These are phyloP conservation scores for Gryon sp. DNA, from an alignment of 1,140 invertebrate genomes.

Conservation along the genomic window DNA sequence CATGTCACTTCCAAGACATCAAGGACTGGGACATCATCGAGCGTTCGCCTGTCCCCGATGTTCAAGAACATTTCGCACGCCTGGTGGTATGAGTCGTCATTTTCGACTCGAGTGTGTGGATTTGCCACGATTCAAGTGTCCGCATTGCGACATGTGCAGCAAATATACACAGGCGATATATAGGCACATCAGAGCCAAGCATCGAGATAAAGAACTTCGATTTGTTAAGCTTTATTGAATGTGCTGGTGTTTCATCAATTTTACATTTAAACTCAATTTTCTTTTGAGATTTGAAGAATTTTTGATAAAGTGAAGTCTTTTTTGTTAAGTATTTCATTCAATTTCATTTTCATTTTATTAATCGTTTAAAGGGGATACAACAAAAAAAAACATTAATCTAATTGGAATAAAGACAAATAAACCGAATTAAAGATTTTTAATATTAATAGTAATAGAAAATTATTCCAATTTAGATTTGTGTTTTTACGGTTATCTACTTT, in stretches of 20 bases:
- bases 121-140: constrained; percentile 81
- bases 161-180: constrained; percentile 78
- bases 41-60: constrained; percentile 81
- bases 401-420: too few relatives aligned
- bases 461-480: too few relatives aligned
- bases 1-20: constrained; percentile 14
- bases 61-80: constrained; percentile 80
- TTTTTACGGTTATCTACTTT: too few relatives aligned
- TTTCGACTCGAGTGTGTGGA: constrained; percentile 82
- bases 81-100: constrained; percentile 82
- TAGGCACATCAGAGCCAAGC: constrained; percentile 71
- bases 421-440: too few relatives aligned
- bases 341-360: too few relatives aligned
- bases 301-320: too few relatives aligned
- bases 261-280: too few relatives aligned
- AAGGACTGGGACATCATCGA: constrained; percentile 15
- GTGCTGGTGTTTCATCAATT: not conserved
- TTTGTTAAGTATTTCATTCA: too few relatives aligned
- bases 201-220: constrained; percentile 44
- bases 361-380: too few relatives aligned
- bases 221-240: constrained; percentile 57
- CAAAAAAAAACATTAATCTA: too few relatives aligned
- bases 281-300: too few relatives aligned
- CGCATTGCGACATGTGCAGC: constrained; percentile 78
- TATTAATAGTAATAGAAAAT: too few relatives aligned